Conservation (phyloP, 1,140 invertebrate genomes). For the Hylaeus anthracinus region DNA sequence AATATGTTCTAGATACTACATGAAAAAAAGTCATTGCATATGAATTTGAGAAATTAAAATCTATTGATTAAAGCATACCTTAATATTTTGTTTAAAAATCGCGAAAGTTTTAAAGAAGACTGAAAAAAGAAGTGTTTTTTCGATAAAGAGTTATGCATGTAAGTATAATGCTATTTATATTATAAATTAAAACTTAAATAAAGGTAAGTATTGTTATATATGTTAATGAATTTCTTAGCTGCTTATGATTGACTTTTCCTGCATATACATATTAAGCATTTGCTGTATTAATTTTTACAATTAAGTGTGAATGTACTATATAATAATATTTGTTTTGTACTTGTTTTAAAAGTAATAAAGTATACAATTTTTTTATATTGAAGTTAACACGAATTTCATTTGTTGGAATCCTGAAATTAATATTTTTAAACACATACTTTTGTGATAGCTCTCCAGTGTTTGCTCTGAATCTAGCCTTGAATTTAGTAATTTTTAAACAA, state of each 20-base stretch:
- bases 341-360: conserved; percentile 6
- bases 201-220: conserved; percentile 41
- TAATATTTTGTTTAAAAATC: conserved; percentile 13
- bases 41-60: background rate
- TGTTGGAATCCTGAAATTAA: background rate
- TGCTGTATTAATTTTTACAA: background rate
- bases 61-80: conserved; percentile 38
- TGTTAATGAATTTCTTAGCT: conserved; percentile 12
- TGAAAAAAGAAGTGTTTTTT: background rate
- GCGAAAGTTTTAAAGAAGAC: background rate
- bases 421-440: background rate
- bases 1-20: background rate
- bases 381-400: background rate
- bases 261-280: background rate
- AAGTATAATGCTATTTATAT: background rate
- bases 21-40: background rate
- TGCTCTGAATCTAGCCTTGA: no score
- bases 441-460: no score
- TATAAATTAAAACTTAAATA: background rate
- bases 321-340: background rate
- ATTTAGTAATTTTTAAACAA: no score
- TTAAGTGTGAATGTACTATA: background rate
- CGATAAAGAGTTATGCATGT: background rate
- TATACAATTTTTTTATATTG: background rate
- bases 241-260: background rate